Evolutionary conservation across 1,140 invertebrate species (phyloP).

Genomic region (Kradibia gibbosae): DNA sequence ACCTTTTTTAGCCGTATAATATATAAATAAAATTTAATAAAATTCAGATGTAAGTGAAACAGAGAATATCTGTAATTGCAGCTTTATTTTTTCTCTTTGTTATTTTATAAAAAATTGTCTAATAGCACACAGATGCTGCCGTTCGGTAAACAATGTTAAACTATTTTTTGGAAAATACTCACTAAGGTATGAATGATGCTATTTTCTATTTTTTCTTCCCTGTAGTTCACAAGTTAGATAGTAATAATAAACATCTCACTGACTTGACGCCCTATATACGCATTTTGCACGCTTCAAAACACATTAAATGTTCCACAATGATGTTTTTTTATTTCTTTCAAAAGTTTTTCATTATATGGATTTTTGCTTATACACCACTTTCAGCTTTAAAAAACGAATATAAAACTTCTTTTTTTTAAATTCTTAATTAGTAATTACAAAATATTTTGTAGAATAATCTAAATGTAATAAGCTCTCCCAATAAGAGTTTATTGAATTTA

Average conservation of each 20-base stretch:
- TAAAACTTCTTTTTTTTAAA: too few relatives aligned
- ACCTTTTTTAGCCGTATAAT: neutral
- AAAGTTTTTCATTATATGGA: too few relatives aligned
- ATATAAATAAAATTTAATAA: neutral
- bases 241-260: neutral
- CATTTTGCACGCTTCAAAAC: neutral
- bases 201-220: neutral
- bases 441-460: too few relatives aligned
- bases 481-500: too few relatives aligned
- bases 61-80: neutral
- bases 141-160: neutral
- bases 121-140: neutral
- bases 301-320: neutral
- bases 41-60: neutral
- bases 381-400: too few relatives aligned
- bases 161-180: neutral
- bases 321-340: neutral
- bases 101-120: neutral
- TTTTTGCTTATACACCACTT: too few relatives aligned
- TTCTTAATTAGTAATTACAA: too few relatives aligned
- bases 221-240: neutral
- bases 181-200: neutral
- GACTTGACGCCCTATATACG: slow-evolving; percentile 28
- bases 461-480: too few relatives aligned
- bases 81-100: neutral